These are phyloP conservation scores for Platypus cylindrus DNA, from an alignment of 2,888 invertebrate genomes.

Conservation along the genomic window DNA sequence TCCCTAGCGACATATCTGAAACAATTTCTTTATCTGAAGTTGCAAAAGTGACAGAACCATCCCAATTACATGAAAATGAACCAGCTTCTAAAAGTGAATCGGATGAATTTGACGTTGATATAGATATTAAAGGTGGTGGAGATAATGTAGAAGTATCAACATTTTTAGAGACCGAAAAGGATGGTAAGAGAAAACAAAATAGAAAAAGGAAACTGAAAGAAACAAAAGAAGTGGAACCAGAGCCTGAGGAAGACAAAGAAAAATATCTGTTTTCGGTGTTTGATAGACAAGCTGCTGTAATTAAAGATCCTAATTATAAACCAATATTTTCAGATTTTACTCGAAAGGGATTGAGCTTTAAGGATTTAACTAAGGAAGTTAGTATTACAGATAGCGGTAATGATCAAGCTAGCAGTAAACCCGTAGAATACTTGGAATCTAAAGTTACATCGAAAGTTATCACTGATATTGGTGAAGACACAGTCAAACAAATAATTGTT, in stretches of 20 bases:
- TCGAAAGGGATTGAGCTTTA: slow-evolving; percentile 11
- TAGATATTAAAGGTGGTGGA: slow-evolving; percentile 24
- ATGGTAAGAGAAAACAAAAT: slow-evolving; percentile 19
- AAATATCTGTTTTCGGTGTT: slow-evolving; percentile 25
- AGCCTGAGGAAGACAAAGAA: slow-evolving; percentile 13
- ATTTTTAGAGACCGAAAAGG: slow-evolving; percentile 22
- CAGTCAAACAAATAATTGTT: slow-evolving; percentile 10
- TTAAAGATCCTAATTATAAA: slow-evolving; percentile 22
- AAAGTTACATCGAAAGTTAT: slow-evolving; percentile 10
- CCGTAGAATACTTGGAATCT: slow-evolving; percentile 4
- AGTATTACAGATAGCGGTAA: slow-evolving; percentile 2
- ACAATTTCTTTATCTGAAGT: slow-evolving; percentile 10
- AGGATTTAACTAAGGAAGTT: slow-evolving; percentile 9
- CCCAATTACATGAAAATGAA: slow-evolving; percentile 6
- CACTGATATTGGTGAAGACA: slow-evolving; percentile 6
- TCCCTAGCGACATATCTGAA: slow-evolving; percentile 31
- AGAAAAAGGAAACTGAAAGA: slow-evolving; percentile 17
- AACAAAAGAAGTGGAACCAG: slow-evolving; percentile 10
- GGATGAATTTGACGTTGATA: slow-evolving; percentile 26
- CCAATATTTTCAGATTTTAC: slow-evolving; percentile 28
- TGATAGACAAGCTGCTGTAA: slow-evolving; percentile 22
- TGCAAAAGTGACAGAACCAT: slow-evolving; percentile 4
- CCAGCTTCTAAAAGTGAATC: slow-evolving; percentile 11
- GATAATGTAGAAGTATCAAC: slow-evolving; percentile 19
- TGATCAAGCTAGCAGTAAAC: slow-evolving; percentile 2